Evolutionary conservation across 37 sponge, comb jelly and placozoan genomes (phyloP).

Genomic region (Halichondria panicea): DNA sequence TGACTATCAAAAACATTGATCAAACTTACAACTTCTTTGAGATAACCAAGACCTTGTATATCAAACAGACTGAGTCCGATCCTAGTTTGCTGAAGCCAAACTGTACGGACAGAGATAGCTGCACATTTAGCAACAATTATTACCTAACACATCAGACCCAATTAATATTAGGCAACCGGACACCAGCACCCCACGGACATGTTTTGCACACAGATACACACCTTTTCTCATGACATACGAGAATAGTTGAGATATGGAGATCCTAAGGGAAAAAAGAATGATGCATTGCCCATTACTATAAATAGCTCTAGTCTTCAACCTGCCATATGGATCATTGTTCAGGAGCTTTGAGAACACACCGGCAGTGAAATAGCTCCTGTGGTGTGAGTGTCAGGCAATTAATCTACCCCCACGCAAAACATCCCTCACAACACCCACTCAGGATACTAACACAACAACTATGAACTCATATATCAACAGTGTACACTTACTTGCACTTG

Average conservation of each 20-base stretch:
- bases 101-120: conserved; percentile 39
- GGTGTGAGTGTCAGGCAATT: background rate
- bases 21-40: conserved; percentile 69
- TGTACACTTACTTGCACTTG: conserved; percentile 62
- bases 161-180: conserved; percentile 3
- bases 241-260: conserved; percentile 85
- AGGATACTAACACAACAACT: background rate
- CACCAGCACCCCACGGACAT: conserved; percentile 13
- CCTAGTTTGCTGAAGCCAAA: conserved; percentile 95
- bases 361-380: conserved; percentile 78
- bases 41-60: conserved; percentile 87
- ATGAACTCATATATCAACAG: background rate
- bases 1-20: too few species aligned
- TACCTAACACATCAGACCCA: conserved; percentile 13
- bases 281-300: too few species aligned
- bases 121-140: background rate
- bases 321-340: conserved; percentile 73
- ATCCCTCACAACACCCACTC: background rate
- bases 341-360: conserved; percentile 70
- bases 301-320: too few species aligned
- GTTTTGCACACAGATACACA: background rate
- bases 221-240: conserved; percentile 94
- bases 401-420: too few species aligned
- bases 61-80: conserved; percentile 96
- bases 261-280: conserved; percentile 19